Percentiles rank a stretch among this genome's conserved stretches.
phyloP scores from a whole-genome alignment of 2,797 vertebrate genomes.

The Periophthalmus magnuspinnatus region DNA sequence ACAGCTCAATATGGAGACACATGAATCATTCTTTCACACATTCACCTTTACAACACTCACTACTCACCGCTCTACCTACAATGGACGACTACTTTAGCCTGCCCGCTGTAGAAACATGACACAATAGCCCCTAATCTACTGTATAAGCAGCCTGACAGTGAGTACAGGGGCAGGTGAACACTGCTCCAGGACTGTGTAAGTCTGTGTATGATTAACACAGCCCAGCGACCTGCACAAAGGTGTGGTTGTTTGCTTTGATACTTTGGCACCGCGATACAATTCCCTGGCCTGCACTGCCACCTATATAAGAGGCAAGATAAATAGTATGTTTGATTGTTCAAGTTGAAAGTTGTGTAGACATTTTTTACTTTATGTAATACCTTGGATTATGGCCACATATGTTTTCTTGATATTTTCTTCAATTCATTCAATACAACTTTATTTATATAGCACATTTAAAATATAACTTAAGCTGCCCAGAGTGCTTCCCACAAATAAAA shows the following conservation, averaged over 20 bases:
- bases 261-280: slow-evolving; percentile 35
- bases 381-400: too few species aligned
- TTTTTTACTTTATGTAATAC: not conserved
- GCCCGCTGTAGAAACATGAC: slow-evolving; percentile 25
- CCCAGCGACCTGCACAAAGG: slow-evolving; percentile 55
- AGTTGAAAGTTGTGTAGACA: slow-evolving; percentile 10
- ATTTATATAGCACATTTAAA: too few species aligned
- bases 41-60: slow-evolving; percentile 36
- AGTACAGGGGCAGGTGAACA: slow-evolving; percentile 40
- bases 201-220: slow-evolving; percentile 63
- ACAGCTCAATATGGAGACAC: slow-evolving; percentile 60
- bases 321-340: slow-evolving; percentile 1
- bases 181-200: slow-evolving; percentile 30
- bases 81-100: slow-evolving; percentile 55
- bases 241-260: slow-evolving; percentile 66
- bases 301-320: slow-evolving; percentile 6
- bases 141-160: slow-evolving; percentile 6
- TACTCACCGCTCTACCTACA: slow-evolving; percentile 16
- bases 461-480: too few species aligned
- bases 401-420: too few species aligned
- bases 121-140: slow-evolving; percentile 24
- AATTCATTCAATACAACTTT: too few species aligned
- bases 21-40: slow-evolving; percentile 67
- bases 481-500: too few species aligned
- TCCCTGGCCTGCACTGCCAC: slow-evolving; percentile 16